Evolutionary conservation across 2,888 invertebrate species (phyloP).

Genomic region (Sminthurinus aureus): DNA sequence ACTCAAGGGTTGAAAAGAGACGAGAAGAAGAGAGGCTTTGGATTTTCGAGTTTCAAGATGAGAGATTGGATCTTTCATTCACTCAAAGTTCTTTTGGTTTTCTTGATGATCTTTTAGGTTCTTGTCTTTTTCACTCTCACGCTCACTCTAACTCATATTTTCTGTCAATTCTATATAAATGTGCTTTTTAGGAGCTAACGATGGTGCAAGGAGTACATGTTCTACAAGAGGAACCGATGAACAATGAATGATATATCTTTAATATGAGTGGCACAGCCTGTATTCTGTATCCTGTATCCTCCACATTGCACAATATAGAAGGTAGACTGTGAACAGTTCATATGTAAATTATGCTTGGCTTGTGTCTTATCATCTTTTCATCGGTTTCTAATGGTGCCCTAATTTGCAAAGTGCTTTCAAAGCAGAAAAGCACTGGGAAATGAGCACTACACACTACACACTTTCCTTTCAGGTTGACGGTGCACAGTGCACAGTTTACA

Average conservation of each 20-base stretch:
- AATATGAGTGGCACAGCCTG: too few relatives aligned
- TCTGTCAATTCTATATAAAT: background rate
- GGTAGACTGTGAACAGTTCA: background rate
- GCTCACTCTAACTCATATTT: too few relatives aligned
- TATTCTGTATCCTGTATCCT: too few relatives aligned
- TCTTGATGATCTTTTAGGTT: background rate
- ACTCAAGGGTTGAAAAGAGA: background rate
- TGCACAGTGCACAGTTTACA: too few relatives aligned
- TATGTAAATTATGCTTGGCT: background rate
- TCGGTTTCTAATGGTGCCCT: slow-evolving; percentile 52
- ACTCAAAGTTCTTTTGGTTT: background rate
- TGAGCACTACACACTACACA: background rate
- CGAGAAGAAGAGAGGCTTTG: background rate
- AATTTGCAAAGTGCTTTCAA: slow-evolving; percentile 53
- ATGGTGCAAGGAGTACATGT: background rate
- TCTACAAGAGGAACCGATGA: background rate
- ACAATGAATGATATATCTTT: too few relatives aligned
- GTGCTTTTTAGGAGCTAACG: background rate
- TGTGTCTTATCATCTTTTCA: slow-evolving; percentile 40
- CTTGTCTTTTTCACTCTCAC: background rate
- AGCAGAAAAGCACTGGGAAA: slow-evolving; percentile 37
- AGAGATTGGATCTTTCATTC: background rate
- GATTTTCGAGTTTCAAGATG: background rate
- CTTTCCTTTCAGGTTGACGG: background rate
- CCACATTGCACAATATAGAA: slow-evolving; percentile 2